Percentiles rank a stretch among this genome's conserved stretches.
Evolutionary conservation across 2,797 vertebrate genomes (phyloP).

Genomic region (Enteromius argenteus): DNA sequence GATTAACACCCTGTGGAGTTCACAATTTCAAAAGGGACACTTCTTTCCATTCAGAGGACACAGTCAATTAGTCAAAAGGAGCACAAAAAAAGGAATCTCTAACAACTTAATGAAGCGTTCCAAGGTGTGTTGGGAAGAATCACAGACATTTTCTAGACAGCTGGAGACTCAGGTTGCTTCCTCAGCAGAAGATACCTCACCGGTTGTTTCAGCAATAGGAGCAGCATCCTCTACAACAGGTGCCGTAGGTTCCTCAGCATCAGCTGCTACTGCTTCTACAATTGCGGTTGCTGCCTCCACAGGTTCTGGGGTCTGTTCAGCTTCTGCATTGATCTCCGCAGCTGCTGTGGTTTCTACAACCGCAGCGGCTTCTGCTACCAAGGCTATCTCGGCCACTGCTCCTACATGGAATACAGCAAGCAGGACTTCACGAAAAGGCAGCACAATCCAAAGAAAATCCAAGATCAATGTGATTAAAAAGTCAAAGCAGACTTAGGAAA

Average conservation of each 20-base stretch:
- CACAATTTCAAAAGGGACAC: background rate
- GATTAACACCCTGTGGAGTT: conserved; percentile 9
- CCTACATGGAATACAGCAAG: conserved; percentile 8
- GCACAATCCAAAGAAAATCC: background rate
- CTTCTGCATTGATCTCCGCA: conserved; percentile 12
- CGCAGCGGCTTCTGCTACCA: conserved; percentile 27
- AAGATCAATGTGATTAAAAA: background rate
- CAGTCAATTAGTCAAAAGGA: background rate
- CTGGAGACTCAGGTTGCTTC: conserved; percentile 48
- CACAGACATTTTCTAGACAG: conserved; percentile 12
- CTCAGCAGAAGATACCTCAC: conserved; percentile 64
- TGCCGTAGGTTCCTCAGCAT: conserved; percentile 33
- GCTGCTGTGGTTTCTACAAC: background rate
- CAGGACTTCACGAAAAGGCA: background rate
- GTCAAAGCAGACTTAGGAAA: background rate
- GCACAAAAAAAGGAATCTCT: background rate
- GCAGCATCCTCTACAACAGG: conserved; percentile 29
- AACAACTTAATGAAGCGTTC: background rate
- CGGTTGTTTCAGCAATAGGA: conserved; percentile 18
- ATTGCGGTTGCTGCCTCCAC: background rate
- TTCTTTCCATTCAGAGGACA: background rate
- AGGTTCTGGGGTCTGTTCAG: conserved; percentile 10
- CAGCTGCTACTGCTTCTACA: conserved; percentile 30
- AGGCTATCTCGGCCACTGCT: conserved; percentile 2
- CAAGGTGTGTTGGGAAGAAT: background rate